Base-by-base conservation (phyloP, 2,797 vertebrate genomes). In the Coracias cyanogaster region DNA sequence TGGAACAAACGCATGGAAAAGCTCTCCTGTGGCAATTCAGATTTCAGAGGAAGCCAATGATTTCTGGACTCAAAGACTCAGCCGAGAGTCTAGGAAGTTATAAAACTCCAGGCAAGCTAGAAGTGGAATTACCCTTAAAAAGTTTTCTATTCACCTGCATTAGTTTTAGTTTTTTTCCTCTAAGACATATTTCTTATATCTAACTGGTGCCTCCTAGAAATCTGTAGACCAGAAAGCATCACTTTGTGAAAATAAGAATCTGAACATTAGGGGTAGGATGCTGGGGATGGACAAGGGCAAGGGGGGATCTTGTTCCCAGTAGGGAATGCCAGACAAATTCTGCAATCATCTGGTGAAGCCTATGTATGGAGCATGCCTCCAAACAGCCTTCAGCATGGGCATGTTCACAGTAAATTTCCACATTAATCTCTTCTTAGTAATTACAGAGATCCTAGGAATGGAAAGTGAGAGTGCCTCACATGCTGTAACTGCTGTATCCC, bases 281-380 rank as follows among this genome's bases (percentile, higher is more conserved):
- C 0, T 37, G 6, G 49, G 8, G 26, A n/a, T 5, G 21, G 29
- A n/a, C 2, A 46, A 31, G 14, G 10, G 10, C 65, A n/a, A 26
- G 55, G 41, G 6, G 24, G n/a, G 21, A 69, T 64, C 9, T 5
- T 16, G 3, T 29, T 88, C 22, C 25, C 6, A 1, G 29, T 25
- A 90, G 6, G 8, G 24, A 89, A 72, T 3, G 16, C 3, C 65
- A 71, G 43, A n/a, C 9, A 54, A 69, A 57, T 20, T 64, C 72
- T 46, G 39, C n/a, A 15, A 35, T 46, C 14, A 33, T 33, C 29
- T 65, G 21, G 20, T 21, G 17, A 72, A 35, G 26, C 1, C 35
- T 29, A 4, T 43, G 12, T 29, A 4, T 43, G 12, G 15, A 24
- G 66, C 1, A 0, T 11, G 12, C 51, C 21, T 93, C 29, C 64